These are phyloP conservation scores for Carettochelys insculpta DNA, from an alignment of 2,113 vertebrate genomes.

Conservation along the genomic window DNA sequence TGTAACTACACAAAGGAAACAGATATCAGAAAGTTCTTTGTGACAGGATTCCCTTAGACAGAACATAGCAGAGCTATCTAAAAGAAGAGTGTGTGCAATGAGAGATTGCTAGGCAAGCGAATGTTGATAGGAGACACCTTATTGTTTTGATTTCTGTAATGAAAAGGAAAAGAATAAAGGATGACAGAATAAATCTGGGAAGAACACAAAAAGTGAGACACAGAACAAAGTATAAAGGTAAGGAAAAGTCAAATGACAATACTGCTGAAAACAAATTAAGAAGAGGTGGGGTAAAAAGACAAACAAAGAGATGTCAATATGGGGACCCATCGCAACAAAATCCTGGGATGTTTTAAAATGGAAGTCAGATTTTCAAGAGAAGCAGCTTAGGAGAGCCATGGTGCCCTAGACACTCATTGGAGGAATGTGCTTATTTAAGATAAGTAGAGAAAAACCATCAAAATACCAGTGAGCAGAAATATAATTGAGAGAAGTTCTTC, in stretches of 20 bases:
- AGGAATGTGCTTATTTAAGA: background rate
- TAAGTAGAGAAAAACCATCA: background rate
- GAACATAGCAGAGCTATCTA: background rate
- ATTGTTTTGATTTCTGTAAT: constrained; percentile 4
- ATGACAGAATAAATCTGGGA: background rate
- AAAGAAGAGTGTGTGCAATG: background rate
- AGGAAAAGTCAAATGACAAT: background rate
- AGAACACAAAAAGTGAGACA: constrained; percentile 12
- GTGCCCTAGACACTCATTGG: background rate
- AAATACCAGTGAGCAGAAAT: background rate
- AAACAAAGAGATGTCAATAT: background rate
- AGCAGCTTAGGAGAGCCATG: background rate
- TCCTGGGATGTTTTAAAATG: background rate
- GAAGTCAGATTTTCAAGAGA: background rate
- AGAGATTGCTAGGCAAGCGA: background rate
- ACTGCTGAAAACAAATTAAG: background rate
- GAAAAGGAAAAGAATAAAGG: background rate
- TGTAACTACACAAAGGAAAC: background rate
- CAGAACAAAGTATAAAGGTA: background rate
- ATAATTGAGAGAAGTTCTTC: background rate
- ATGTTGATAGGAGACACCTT: background rate
- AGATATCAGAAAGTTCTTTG: background rate
- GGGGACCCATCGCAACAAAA: background rate
- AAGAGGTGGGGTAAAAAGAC: background rate
- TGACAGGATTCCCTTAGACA: background rate